Percentiles rank a stretch among this genome's conserved stretches.
phyloP scores from a whole-genome alignment of 2,113 vertebrate genomes.

The Xenopus tropicalis region DNA sequence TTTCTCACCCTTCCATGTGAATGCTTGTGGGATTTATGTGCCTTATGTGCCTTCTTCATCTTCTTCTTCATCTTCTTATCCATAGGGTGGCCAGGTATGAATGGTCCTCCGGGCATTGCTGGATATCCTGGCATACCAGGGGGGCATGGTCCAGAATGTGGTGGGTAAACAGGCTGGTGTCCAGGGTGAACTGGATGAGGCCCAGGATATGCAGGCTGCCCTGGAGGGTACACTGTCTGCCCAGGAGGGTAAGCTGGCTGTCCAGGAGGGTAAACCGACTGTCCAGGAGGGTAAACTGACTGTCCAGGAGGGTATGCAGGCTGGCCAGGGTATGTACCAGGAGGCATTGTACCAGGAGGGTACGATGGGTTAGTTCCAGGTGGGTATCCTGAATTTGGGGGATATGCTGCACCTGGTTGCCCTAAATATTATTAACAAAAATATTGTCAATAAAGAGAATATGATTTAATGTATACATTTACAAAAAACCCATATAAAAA shows the following conservation, averaged over 20 bases:
- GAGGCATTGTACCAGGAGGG: conserved; percentile 50
- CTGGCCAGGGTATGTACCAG: conserved; percentile 23
- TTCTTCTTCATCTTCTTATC: conserved; percentile 78
- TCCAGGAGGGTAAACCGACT: conserved; percentile 43
- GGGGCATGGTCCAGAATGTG: conserved; percentile 56
- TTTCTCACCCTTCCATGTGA: conserved; percentile 70
- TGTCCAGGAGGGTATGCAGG: conserved; percentile 47
- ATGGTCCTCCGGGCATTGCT: conserved; percentile 47
- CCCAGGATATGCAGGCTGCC: conserved; percentile 42
- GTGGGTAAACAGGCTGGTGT: conserved; percentile 45
- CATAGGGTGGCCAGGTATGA: conserved; percentile 58
- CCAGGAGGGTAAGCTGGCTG: conserved; percentile 54
- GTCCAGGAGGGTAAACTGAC: conserved; percentile 48
- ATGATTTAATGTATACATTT: no score
- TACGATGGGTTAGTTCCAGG: conserved; percentile 48
- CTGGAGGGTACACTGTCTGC: conserved; percentile 21
- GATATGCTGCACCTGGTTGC: conserved; percentile 47
- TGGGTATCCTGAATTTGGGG: conserved; percentile 57
- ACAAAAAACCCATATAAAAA: no score
- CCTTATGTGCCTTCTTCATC: conserved; percentile 75
- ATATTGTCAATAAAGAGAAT: no score
- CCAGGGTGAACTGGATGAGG: conserved; percentile 44
- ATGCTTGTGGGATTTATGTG: conserved; percentile 56
- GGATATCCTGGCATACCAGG: conserved; percentile 51
- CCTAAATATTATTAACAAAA: conserved; percentile 40